Evolutionary conservation across 2,888 invertebrate genomes (phyloP).

Genomic region (Leucophenga montana): DNA sequence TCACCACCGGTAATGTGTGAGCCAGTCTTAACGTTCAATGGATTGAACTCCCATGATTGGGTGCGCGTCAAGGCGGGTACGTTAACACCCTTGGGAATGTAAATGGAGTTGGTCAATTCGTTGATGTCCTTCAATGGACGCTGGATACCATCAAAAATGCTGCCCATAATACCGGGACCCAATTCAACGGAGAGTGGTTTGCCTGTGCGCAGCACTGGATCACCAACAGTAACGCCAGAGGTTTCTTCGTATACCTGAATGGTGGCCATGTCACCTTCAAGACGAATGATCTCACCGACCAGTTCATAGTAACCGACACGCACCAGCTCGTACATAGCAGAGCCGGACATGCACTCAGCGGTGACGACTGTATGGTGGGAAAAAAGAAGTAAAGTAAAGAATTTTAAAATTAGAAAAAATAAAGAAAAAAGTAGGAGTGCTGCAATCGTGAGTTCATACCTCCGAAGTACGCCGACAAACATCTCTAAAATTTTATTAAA

Average conservation of each 20-base stretch:
- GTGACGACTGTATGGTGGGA: conserved; percentile 87
- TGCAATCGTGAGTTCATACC: too few species aligned
- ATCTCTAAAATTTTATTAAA: too few species aligned
- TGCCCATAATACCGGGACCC: conserved; percentile 98
- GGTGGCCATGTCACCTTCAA: conserved; percentile 99
- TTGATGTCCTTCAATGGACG: conserved; percentile 97
- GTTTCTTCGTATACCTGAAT: conserved; percentile 98
- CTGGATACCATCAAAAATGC: conserved; percentile 99
- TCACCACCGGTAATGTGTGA: conserved; percentile 99
- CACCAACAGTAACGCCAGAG: conserved; percentile 99
- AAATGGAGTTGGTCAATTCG: conserved; percentile 94
- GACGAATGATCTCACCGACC: conserved; percentile 99
- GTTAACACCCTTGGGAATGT: conserved; percentile 99
- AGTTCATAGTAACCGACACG: conserved; percentile 98
- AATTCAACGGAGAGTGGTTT: conserved; percentile 99
- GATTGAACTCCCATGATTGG: conserved; percentile 93
- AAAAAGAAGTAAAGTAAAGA: neutral
- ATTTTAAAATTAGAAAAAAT: too few species aligned
- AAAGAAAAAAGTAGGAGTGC: too few species aligned
- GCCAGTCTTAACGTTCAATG: conserved; percentile 89
- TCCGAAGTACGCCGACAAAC: too few species aligned
- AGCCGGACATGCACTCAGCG: conserved; percentile 98
- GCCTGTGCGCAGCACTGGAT: conserved; percentile 98
- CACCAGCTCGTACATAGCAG: conserved; percentile 99
- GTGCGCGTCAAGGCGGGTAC: conserved; percentile 90